Conservation (phyloP, 2,113 vertebrate species). For the Lepus timidus region DNA sequence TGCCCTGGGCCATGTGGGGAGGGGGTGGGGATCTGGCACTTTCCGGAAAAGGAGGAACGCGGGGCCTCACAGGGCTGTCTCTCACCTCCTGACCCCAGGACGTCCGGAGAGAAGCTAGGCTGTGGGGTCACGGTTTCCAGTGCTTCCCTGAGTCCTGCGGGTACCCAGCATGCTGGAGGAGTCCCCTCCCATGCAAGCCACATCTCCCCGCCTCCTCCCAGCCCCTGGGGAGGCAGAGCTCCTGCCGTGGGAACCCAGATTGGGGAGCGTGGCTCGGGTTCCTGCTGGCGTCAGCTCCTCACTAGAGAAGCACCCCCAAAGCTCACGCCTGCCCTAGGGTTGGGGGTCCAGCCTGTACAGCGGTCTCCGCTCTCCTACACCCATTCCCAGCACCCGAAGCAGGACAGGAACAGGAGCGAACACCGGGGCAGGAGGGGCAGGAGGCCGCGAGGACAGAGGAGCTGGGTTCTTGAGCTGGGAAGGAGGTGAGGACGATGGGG, state of each 20-base stretch:
- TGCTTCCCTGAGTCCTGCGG: neutral
- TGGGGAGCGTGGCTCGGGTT: neutral
- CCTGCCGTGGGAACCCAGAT: neutral
- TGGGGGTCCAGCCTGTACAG: neutral
- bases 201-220: rapidly evolving
- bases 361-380: neutral
- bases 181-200: neutral
- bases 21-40: neutral
- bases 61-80: neutral
- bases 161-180: neutral
- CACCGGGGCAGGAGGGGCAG: rapidly evolving
- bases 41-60: neutral
- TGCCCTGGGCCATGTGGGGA: neutral
- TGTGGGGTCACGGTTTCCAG: neutral
- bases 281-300: neutral
- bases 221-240: neutral
- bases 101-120: neutral
- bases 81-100: neutral
- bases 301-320: neutral
- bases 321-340: no score
- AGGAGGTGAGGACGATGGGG: neutral
- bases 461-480: no score
- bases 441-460: no score
- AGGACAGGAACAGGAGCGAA: neutral
- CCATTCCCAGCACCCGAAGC: neutral